phyloP scores from a whole-genome alignment of 2,888 invertebrate genomes.

The Andrena bicolor region DNA sequence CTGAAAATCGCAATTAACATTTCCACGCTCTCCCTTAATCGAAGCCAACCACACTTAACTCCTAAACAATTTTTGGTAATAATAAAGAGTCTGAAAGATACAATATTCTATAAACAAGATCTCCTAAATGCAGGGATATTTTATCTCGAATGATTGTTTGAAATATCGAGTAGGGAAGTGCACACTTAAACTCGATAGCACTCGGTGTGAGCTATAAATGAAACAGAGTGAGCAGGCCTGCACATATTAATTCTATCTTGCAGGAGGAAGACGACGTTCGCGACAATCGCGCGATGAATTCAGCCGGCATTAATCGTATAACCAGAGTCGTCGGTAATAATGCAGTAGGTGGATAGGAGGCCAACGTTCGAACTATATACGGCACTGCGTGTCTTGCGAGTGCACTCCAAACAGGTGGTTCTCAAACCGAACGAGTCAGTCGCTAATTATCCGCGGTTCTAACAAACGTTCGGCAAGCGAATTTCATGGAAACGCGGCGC shows the following conservation, averaged over 20 bases:
- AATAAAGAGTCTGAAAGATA: too few relatives aligned
- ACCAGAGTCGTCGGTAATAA: slow-evolving; percentile 52
- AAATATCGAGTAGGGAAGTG: too few relatives aligned
- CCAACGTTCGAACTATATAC: slow-evolving; percentile 52
- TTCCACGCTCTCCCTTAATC: too few relatives aligned
- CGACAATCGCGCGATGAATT: slow-evolving; percentile 51
- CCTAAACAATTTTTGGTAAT: too few relatives aligned
- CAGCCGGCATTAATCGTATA: slow-evolving; percentile 52
- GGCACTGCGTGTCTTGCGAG: slow-evolving; percentile 45
- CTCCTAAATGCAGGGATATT: too few relatives aligned
- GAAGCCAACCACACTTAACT: too few relatives aligned
- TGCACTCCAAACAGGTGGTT: slow-evolving; percentile 50
- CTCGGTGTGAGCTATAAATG: background rate
- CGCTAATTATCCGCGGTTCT: background rate
- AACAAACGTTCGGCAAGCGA: too few relatives aligned
- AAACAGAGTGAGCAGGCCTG: background rate
- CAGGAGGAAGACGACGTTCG: slow-evolving; percentile 18
- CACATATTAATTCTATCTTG: slow-evolving; percentile 21
- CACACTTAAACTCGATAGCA: background rate
- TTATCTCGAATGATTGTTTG: too few relatives aligned
- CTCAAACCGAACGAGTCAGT: slow-evolving; percentile 29
- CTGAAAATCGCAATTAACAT: too few relatives aligned
- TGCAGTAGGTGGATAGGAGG: slow-evolving; percentile 51
- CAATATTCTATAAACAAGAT: too few relatives aligned
- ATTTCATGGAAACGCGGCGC: background rate